Conservation (phyloP, 1,140 invertebrate species). For the Drosophila erecta region DNA sequence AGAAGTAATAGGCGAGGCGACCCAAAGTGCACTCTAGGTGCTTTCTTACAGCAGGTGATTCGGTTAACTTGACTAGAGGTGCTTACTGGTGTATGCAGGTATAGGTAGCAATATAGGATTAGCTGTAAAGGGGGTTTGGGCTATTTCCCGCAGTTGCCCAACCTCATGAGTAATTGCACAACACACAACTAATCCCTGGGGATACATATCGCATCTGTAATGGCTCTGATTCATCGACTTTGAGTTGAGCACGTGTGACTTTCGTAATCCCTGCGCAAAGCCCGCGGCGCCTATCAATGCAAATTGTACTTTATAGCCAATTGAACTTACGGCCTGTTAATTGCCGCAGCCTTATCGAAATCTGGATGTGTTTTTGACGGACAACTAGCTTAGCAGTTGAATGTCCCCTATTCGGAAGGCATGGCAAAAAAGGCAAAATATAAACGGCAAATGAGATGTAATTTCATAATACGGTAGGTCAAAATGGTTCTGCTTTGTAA, state of each 20-base stretch:
- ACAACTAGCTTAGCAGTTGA: constrained; percentile 1
- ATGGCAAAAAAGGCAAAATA: too few species aligned
- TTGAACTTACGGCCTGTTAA: constrained; percentile 63
- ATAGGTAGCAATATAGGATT: neutral
- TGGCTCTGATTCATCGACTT: constrained; percentile 35
- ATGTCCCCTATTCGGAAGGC: too few species aligned
- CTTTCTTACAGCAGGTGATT: constrained; percentile 61
- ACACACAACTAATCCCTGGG: constrained; percentile 39
- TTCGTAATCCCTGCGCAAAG: constrained; percentile 31
- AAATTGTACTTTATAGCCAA: constrained; percentile 52
- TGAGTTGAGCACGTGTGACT: constrained; percentile 41
- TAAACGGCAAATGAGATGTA: too few species aligned
- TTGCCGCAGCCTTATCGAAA: constrained; percentile 30
- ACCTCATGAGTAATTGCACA: constrained; percentile 53
- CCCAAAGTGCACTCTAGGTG: constrained; percentile 65
- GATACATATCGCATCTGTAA: constrained; percentile 18
- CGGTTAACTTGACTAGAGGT: neutral
- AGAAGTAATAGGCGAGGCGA: constrained; percentile 79
- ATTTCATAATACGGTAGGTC: too few species aligned
- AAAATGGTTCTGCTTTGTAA: too few species aligned
- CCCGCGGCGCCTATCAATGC: constrained; percentile 37
- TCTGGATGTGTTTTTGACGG: neutral
- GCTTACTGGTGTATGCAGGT: neutral
- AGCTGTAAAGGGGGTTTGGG: neutral
- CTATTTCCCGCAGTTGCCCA: neutral